Base-by-base conservation (phyloP, 1,140 invertebrate genomes). In the Hylyphantes graminicola region DNA sequence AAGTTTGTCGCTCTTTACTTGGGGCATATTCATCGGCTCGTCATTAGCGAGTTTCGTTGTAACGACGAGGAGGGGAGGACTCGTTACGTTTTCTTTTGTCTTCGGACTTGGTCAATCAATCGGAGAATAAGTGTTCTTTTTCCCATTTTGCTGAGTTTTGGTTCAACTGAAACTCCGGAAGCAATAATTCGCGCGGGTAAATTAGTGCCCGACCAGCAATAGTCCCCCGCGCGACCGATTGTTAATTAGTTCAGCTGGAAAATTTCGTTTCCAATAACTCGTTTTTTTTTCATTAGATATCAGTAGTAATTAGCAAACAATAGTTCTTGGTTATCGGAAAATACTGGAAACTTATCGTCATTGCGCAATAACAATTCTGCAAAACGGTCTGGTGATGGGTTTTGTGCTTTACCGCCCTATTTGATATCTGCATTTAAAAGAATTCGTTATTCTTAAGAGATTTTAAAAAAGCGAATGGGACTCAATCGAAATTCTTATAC, bases 91-190 rank as follows among this genome's bases (percentile, higher is more conserved):
- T 82, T 82, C 80, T 82, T 82, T 82, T 82, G 80, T 82, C 59
- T 82, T 74, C 57, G 68, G 80, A 54, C 70, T 74, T 74, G 70
- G 80, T 82, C 80, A 82, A 82, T 82, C 80, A 82, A 82, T 72
- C 57, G 78, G 68, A 81, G 78, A 81, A 81, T 82, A 74, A 74
- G 80, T 82, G 59, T 74, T 82, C 80, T 82, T 82, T 82, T 82
- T 82, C 80, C 72, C 80, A 65, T 74, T 82, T 74, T 82, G 80
- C 80, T 74, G 80, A 82, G 80, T 82, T 82, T 81, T n/a, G 35
- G 75, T 78, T 55, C 78, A 73, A 21, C 65, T 57, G n/a, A 51
- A n/a, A 21, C 54, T n/a, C 67, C 67, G 78, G 78, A 81, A 81
- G 78, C 78, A 81, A 81, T 81, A 81, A 81, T 81, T 81, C 78